Base-by-base conservation (phyloP, 2,113 vertebrate genomes). In the Tachysurus vachellii region DNA sequence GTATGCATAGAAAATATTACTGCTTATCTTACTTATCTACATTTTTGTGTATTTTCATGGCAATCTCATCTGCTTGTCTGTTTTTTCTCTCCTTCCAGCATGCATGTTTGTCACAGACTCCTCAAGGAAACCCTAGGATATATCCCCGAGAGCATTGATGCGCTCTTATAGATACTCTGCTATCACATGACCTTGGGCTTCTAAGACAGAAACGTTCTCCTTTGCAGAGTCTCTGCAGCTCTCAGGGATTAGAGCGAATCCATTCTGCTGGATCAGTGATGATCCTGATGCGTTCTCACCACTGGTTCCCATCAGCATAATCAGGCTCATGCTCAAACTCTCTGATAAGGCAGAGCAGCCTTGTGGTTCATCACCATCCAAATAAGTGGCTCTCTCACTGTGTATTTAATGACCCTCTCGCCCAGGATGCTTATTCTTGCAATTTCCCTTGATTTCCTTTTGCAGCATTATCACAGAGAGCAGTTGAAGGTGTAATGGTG, bases 181-280 rank as follows among this genome's bases (percentile, higher is more conserved):
- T 13, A 66, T 82, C 68, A 66, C 88, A 66, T 90, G 81, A 90
- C 89, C 89, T 90, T 86, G 75, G 47, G 75, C n/a, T 85, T 85
- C 50, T 66, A 83, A 85, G 28, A 23, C n/a, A n/a, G 61, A 66
- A 73, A 62, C n/a, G 50, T 68, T 62, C 70, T 85, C 80, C 64
- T 70, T 80, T 83, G 80, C 84, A 17, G 59, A 73, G 56, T 86
- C 68, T 77, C 56, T 23, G 54, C 23, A 50, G 79, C 57, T 84
- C 73, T 73, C 28, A 86, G 81, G 86, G 87, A 82, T 90, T 86
- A 88, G 82, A 84, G 76, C 31, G 28, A 88, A 90, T 88, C 89
- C 26, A 88, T 90, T 87, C 82, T 75, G 68, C 68, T 19, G 57
- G 86, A 86, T 88, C 71, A 62, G 83, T 77, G 61, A 89, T 87